Base-by-base conservation (phyloP, 2,113 vertebrate species). In the Thoracochromis brauschi region DNA sequence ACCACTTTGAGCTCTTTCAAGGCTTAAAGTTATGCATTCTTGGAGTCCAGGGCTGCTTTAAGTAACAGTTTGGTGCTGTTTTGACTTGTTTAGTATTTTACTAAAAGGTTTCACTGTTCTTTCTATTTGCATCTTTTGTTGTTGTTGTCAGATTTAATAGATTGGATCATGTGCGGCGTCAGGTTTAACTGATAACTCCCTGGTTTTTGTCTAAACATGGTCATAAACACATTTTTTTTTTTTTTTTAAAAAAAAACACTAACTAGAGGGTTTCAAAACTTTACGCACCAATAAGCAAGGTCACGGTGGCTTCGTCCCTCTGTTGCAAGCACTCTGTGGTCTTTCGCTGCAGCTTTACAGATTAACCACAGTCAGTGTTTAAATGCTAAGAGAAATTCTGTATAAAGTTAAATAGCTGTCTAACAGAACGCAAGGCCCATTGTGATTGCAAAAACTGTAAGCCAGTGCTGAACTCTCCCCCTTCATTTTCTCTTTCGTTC, bases 401-500 rank as follows among this genome's bases (percentile, higher is more conserved):
- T 31, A 14, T 21, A 11, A 9, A 71, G 21, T 21, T 68, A 38
- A 63, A 63, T 13, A 38, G 14, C 31, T 19, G 5, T 12, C 11
- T 9, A 33, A 57, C 54, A 68, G 21, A 47, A 79, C 3, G 1
- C 4, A 13, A 45, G 31, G 12, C 7, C 19, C 5, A 38, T 6
- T 65, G 29, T n/a, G 14, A 60, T 35, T 55, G 13, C 6, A 75
- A 45, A 75, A 65, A n/a, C 38, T 83, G 17, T 12, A 31, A 71
- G 79, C 75, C 60, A 40, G 45, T 9, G 11, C 12, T 57, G 55
- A 33, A 55, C 49, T 80, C 40, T 63, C 21, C 16, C 40, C 38
- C 55, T 90, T 86, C 63, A 55, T 91, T 82, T 85, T 29, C 42
- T 78, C 14, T 60, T 51, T 24, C n/a, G 11, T 21, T 12, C 14